These are phyloP conservation scores for Dinoponera quadriceps DNA, from an alignment of 1,140 invertebrate species.

Conservation along the genomic window DNA sequence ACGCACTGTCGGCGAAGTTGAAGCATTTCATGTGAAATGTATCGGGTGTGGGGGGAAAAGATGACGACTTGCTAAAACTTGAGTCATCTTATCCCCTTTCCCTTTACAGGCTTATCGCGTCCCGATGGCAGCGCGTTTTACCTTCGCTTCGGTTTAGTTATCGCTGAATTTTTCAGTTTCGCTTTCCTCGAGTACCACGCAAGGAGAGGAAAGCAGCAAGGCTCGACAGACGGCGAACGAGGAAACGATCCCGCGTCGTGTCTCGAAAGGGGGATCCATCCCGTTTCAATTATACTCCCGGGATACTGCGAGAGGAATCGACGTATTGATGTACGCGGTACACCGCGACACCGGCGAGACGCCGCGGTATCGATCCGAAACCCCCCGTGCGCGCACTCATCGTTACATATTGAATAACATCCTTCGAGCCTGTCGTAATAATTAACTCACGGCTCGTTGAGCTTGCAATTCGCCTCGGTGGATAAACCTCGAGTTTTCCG, in stretches of 20 bases:
- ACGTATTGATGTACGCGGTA: constrained; percentile 35
- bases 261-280: constrained; percentile 15
- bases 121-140: too few relatives aligned
- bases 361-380: constrained; percentile 33
- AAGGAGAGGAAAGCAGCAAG: not conserved
- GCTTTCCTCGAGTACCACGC: not conserved
- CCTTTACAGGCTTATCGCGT: too few relatives aligned
- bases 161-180: too few relatives aligned
- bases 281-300: constrained; percentile 42
- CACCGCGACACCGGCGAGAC: constrained; percentile 30
- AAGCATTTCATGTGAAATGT: too few relatives aligned
- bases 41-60: too few relatives aligned
- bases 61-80: too few relatives aligned
- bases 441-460: constrained; percentile 38
- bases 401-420: constrained; percentile 12
- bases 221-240: not conserved
- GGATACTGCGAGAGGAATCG: constrained; percentile 34
- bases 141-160: too few relatives aligned
- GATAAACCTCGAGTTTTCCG: constrained; percentile 30
- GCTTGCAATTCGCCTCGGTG: not conserved
- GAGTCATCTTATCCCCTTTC: too few relatives aligned
- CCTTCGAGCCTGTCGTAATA: constrained; percentile 19
- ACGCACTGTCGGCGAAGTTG: not conserved
- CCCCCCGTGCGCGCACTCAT: not conserved
- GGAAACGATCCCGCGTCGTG: not conserved